Evolutionary conservation across 2,113 vertebrate species (phyloP), one percentile per base, ranked within the genome.

Genomic region (Pseudorectes ferrugineus): DNA sequence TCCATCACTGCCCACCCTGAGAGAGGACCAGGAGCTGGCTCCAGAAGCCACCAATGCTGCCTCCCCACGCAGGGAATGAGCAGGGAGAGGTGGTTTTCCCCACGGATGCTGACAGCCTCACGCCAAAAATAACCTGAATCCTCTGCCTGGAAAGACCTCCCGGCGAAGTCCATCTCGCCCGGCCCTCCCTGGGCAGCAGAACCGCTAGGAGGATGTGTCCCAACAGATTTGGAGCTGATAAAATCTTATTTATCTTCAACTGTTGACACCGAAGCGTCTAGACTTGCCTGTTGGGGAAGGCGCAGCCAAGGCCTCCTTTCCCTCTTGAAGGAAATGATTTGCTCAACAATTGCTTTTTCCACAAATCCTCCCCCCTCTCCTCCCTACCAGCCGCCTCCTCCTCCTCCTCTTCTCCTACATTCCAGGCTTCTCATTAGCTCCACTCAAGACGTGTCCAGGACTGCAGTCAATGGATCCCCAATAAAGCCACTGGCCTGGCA

Each of bases 151-250:
- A 71, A 78, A 72, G 82, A n/a, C 40, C 85, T 80, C 13, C 58
- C 6, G 11, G 85, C 9, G 0, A 48, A n/a, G 89, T 72, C 91
- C 89, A 54, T 59, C 78, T 75, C 28, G 20, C 46, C 61, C 14
- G 13, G 40, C 68, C 89, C 46, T 92, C 40, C 70, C 82, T 24
- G 93, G 95, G 96, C 94, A 96, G 96, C 86, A 94, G 97, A 97
- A 97, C 97, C 97, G 98, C 98, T 98, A 98, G 94, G 91, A 96
- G 97, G 97, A 98, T 98, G 97, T 98, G 98, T 98, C 98, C 97
- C 95, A 97, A 98, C 98, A 98, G 97, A 98, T 97, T 97, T 96
- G 28, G 83, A 98, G 96, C 96, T 66, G 97, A 97, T 96, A 98
- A 98, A 97, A 97, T 97, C 97, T 97, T 97, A 97, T 98, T 98